phyloP scores from a whole-genome alignment of 2,888 invertebrate genomes.

The Drosophila vallismaia region DNA sequence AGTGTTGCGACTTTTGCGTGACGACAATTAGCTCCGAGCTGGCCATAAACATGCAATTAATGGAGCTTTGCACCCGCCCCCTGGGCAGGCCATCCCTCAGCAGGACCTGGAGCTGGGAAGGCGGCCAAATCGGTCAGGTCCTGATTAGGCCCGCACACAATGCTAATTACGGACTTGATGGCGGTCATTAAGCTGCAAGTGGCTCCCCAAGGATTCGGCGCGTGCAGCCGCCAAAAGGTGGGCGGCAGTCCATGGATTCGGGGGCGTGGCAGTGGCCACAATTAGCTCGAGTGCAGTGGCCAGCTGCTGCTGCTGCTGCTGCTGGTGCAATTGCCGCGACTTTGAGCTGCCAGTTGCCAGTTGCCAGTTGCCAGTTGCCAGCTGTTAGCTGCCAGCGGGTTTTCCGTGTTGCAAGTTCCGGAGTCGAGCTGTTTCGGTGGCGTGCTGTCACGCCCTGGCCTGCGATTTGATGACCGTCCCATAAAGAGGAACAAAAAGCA shows the following conservation, averaged over 20 bases:
- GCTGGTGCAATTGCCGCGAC: neutral
- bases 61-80: neutral
- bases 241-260: neutral
- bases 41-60: slow-evolving; percentile 7
- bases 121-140: slow-evolving; percentile 5
- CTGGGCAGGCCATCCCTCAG: neutral
- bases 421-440: slow-evolving; percentile 39
- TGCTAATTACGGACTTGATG: slow-evolving; percentile 57
- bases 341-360: too few relatives aligned
- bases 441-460: slow-evolving; percentile 43
- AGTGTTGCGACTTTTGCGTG: neutral
- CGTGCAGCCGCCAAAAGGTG: slow-evolving; percentile 1
- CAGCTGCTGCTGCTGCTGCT: slow-evolving; percentile 9
- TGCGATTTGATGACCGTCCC: slow-evolving; percentile 26
- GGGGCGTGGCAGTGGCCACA: slow-evolving; percentile 30
- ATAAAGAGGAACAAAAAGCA: slow-evolving; percentile 34
- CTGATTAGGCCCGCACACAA: slow-evolving; percentile 41
- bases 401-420: slow-evolving; percentile 17
- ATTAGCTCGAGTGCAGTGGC: slow-evolving; percentile 39
- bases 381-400: neutral
- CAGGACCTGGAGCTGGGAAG: neutral
- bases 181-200: slow-evolving; percentile 35
- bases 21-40: neutral
- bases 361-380: too few relatives aligned
- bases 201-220: slow-evolving; percentile 13